Evolutionary conservation across 23 tunicate species (phyloP), one percentile per base, ranked within the genome.

Genomic region (Corella eumyota): DNA sequence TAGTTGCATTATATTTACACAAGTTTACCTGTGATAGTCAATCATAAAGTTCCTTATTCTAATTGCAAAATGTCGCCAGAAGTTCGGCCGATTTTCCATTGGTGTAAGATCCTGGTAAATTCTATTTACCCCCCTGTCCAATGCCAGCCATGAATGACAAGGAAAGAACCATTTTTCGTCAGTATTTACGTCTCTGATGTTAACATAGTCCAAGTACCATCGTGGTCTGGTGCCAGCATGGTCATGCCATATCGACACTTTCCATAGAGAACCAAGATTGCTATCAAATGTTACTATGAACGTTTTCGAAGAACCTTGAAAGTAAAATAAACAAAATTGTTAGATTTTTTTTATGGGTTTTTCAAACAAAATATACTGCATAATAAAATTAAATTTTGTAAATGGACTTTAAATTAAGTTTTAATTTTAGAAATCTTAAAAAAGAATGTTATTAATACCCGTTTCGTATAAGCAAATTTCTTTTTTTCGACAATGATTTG

Each of bases 161-260:
- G 96, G 69, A 68, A 88, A 88, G 56, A 59, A 77, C 62, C 71
- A 76, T 32, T 37, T 62, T 37, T 78, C 63, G 4, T 67, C 63
- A 21, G 32, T 63, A 2, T 49, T 78, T 62, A 79, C 77, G 58
- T 88, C 96, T 49, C 77, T 79, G 52, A 88, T 38, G 15, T 60
- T 88, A 69, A 88, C 74, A 68, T 88, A 62, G 55, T 88, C 96
- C 31, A 88, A 38, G 30, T 19, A 47, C 96, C 96, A 88, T 1
- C 62, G 68, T 1, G 96, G 81, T 17, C 73, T 23, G 23, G 36
- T 59, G 22, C 77, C 83, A 29, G 64, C 23, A 36, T 73, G 81
- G 75, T 69, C 78, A 55, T 73, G 88, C 88, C 81, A 79, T 22
- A 88, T 58, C 30, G 50, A 36, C 21, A 79, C 23, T 37, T 68